Evolutionary conservation across 2,113 vertebrate genomes (phyloP).

Genomic region (Melospiza melodia): DNA sequence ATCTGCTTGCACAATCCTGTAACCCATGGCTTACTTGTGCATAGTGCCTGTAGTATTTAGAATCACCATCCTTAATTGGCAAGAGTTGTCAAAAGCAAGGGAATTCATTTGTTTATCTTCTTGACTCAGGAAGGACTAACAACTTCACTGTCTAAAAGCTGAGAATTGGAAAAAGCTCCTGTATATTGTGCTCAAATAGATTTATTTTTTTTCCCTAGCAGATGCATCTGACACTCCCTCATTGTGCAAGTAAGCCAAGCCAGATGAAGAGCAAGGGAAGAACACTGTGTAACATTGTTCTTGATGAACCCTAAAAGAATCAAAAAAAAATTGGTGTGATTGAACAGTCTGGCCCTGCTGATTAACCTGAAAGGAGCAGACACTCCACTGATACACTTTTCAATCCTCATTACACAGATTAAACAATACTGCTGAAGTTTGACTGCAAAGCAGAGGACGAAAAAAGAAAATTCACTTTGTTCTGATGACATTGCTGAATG

Average conservation of each 20-base stretch:
- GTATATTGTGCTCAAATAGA: not conserved
- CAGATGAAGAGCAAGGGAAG: not conserved
- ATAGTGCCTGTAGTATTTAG: not conserved
- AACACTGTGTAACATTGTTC: not conserved
- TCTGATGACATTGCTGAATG: not conserved
- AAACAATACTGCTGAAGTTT: not conserved
- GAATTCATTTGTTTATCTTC: not conserved
- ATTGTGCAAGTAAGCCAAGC: not conserved
- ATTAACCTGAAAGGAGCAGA: not conserved
- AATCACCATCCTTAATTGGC: not conserved
- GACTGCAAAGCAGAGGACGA: not conserved
- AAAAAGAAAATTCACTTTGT: not conserved
- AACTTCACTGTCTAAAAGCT: not conserved
- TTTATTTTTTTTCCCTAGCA: not conserved
- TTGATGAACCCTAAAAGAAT: not conserved
- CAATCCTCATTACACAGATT: not conserved
- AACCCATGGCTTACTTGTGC: not conserved
- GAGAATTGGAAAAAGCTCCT: not conserved
- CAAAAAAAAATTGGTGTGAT: not conserved
- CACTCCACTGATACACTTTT: not conserved
- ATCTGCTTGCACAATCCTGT: not conserved
- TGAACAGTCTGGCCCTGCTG: not conserved
- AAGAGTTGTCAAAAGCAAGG: not conserved
- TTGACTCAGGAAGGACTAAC: not conserved
- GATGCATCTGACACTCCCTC: not conserved